Evolutionary conservation across 2,797 vertebrate genomes (phyloP).

Genomic region (Diplodus puntazzo): DNA sequence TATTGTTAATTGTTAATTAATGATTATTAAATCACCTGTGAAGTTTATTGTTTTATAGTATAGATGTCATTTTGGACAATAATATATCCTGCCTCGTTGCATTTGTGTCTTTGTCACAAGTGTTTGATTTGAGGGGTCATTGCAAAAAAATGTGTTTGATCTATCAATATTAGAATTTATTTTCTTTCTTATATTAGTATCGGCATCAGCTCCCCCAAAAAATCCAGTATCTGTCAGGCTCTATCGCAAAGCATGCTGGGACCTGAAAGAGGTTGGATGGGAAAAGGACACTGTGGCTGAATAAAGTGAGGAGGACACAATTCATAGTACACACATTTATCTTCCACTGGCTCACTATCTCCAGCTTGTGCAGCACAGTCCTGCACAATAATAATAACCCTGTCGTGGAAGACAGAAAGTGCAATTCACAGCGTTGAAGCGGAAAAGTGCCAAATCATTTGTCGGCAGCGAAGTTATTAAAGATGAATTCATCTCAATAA

Average conservation of each 20-base stretch:
- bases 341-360: conserved; percentile 37
- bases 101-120: no score
- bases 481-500: conserved; percentile 57
- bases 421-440: conserved; percentile 27
- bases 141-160: no score
- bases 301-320: conserved; percentile 31
- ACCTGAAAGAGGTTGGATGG: conserved; percentile 21
- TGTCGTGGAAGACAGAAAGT: conserved; percentile 17
- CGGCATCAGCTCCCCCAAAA: no score
- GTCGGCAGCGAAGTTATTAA: conserved; percentile 49
- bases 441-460: conserved; percentile 54
- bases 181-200: no score
- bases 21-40: no score
- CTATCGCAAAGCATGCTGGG: conserved; percentile 9
- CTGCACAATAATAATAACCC: conserved; percentile 34
- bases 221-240: no score
- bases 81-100: no score
- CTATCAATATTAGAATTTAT: no score
- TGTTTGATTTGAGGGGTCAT: no score
- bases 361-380: conserved; percentile 29
- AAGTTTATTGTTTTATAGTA: no score
- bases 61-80: no score
- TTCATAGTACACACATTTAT: conserved; percentile 36
- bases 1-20: no score
- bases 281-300: conserved; percentile 33